These are phyloP conservation scores for Neomonachus schauinslandi DNA, from an alignment of 2,113 vertebrate species.

Conservation along the genomic window DNA sequence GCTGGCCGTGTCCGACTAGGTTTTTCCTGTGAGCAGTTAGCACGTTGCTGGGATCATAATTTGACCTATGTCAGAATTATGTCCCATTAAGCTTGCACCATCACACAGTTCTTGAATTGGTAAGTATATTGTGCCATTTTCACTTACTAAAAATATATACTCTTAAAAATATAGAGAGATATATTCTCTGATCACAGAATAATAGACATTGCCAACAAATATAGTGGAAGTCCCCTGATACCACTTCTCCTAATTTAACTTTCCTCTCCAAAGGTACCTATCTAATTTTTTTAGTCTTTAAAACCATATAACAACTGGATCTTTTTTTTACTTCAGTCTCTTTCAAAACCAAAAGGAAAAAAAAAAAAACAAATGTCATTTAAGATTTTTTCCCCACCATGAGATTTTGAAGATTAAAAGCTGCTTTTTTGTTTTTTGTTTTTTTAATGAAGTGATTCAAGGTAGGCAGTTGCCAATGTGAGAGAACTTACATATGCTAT, in stretches of 20 bases:
- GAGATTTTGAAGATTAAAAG: conserved; percentile 68
- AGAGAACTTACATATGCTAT: conserved; percentile 60
- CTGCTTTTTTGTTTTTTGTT: conserved; percentile 43
- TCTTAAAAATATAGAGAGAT: neutral
- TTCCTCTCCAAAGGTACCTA: neutral
- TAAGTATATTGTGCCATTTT: conserved; percentile 16
- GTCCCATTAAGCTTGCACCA: neutral
- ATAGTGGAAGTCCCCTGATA: neutral
- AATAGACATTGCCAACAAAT: neutral
- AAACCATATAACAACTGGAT: conserved; percentile 29
- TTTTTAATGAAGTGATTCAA: conserved; percentile 67
- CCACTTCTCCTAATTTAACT: neutral
- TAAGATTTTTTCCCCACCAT: conserved; percentile 50
- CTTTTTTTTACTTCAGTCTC: conserved; percentile 8
- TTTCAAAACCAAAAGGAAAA: conserved; percentile 33
- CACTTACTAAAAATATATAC: neutral
- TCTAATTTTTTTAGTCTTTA: conserved; percentile 12
- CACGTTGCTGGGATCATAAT: neutral
- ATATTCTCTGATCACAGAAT: neutral
- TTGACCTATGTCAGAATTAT: conserved; percentile 24
- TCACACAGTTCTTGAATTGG: neutral
- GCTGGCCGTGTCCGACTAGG: neutral
- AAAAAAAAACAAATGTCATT: conserved; percentile 54
- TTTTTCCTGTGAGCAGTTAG: neutral
- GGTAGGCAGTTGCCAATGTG: conserved; percentile 59